Percentiles rank a stretch among this genome's conserved stretches.
phyloP scores from a whole-genome alignment of 1,140 invertebrate species.

The Drosophila simulans region DNA sequence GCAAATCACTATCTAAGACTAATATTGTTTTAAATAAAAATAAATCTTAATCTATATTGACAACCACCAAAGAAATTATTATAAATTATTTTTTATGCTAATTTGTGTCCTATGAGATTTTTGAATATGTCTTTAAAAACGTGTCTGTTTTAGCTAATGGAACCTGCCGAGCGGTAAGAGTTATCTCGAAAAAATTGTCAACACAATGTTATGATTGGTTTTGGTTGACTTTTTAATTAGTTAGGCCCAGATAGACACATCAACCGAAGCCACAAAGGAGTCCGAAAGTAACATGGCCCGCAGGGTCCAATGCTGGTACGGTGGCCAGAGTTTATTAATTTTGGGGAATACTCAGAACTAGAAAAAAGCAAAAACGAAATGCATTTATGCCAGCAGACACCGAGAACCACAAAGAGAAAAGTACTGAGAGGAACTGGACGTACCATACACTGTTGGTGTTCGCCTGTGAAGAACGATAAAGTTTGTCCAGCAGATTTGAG shows the following conservation, averaged over 20 bases:
- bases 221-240: conserved; percentile 71
- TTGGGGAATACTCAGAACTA: conserved; percentile 30
- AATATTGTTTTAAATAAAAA: too few species aligned
- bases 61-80: too few species aligned
- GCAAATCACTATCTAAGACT: too few species aligned
- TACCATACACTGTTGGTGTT: conserved; percentile 56
- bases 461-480: conserved; percentile 59
- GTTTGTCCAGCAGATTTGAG: conserved; percentile 54
- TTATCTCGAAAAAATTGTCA: conserved; percentile 37
- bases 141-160: background rate
- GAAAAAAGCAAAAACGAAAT: conserved; percentile 53
- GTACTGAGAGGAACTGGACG: conserved; percentile 10
- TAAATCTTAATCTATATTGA: too few species aligned
- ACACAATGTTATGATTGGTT: conserved; percentile 69
- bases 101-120: too few species aligned
- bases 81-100: too few species aligned
- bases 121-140: background rate
- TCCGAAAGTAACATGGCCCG: conserved; percentile 22
- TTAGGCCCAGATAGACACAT: conserved; percentile 28
- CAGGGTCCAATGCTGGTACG: conserved; percentile 23
- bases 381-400: conserved; percentile 43
- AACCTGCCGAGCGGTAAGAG: background rate
- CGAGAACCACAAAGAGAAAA: conserved; percentile 22
- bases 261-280: conserved; percentile 24
- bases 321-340: conserved; percentile 70